Evolutionary conservation across 2,113 vertebrate genomes (phyloP).

Genomic region (Gila orcuttii): DNA sequence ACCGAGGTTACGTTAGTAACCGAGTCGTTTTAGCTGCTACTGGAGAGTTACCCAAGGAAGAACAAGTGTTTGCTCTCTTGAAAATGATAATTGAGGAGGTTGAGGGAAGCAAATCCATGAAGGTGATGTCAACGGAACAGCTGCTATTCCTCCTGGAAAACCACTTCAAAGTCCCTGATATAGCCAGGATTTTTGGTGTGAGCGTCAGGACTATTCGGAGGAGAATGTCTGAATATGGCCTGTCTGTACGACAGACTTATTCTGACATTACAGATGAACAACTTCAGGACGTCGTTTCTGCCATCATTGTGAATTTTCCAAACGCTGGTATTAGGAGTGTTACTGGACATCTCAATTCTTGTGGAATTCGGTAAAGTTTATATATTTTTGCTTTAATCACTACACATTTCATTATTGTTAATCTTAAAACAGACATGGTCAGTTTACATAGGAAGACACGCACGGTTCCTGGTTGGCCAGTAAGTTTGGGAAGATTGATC

Average conservation of each 20-base stretch:
- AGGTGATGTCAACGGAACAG: background rate
- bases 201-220: background rate
- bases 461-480: too few species aligned
- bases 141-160: background rate
- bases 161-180: background rate
- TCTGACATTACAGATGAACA: background rate
- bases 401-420: background rate
- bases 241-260: slow-evolving; percentile 3
- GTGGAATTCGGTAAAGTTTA: background rate
- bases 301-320: background rate
- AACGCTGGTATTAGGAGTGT: background rate
- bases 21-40: background rate
- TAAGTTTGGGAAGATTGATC: too few species aligned
- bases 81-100: background rate
- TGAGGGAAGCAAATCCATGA: background rate
- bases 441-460: background rate
- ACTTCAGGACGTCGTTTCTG: background rate
- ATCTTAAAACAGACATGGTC: background rate
- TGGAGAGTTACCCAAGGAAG: background rate
- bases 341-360: background rate
- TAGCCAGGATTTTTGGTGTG: background rate
- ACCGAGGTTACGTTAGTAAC: too few species aligned
- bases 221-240: background rate
- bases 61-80: background rate
- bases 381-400: too few species aligned